Evolutionary conservation across 2,113 vertebrate species (phyloP).

Genomic region (Cyanocitta stelleri): DNA sequence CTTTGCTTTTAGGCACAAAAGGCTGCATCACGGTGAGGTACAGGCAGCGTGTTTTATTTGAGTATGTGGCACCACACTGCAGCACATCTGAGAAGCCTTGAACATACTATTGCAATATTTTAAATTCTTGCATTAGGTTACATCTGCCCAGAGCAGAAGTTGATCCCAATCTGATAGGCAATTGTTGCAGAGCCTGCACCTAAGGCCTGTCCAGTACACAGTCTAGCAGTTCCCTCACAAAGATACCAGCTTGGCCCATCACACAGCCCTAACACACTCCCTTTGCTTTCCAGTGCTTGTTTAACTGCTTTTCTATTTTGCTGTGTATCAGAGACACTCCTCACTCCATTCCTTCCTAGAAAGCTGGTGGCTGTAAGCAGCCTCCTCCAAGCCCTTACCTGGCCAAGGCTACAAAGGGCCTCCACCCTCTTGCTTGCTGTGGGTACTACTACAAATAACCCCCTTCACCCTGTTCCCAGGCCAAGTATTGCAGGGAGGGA

Average conservation of each 20-base stretch:
- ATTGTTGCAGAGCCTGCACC: neutral
- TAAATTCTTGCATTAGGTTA: neutral
- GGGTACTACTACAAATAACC: neutral
- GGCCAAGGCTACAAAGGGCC: neutral
- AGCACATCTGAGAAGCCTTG: neutral
- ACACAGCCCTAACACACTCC: neutral
- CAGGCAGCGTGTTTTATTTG: neutral
- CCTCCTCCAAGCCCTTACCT: neutral
- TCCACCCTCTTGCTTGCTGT: neutral
- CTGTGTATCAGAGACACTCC: neutral
- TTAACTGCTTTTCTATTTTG: neutral
- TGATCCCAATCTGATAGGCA: neutral
- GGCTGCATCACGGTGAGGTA: neutral
- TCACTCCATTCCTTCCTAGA: neutral
- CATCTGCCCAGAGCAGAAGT: neutral
- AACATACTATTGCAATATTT: neutral
- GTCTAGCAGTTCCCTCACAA: neutral
- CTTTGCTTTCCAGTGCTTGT: neutral
- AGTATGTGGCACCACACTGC: neutral
- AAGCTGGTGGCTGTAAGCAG: neutral
- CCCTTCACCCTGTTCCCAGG: neutral
- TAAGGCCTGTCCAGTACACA: neutral
- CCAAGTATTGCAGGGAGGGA: neutral
- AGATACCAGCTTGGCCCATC: neutral
- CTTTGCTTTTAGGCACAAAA: neutral